Conservation (phyloP, 2,888 invertebrate genomes). For the Bombylius major region DNA sequence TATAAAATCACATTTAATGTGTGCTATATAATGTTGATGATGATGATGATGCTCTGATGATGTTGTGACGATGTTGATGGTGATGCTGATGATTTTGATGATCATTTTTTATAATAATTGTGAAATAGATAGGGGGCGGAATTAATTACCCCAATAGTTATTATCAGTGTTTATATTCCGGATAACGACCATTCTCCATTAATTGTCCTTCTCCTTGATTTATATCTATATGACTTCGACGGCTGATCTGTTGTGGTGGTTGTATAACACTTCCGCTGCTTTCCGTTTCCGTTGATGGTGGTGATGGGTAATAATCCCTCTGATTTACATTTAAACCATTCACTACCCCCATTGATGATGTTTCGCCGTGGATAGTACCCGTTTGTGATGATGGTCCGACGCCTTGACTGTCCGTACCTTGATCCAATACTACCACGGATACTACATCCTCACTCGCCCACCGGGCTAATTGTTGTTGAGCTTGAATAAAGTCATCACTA, state of each 20-base stretch:
- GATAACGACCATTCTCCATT: conserved; percentile 51
- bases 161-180: conserved; percentile 67
- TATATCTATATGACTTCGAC: conserved; percentile 25
- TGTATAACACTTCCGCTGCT: conserved; percentile 42
- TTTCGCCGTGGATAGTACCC: conserved; percentile 37
- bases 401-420: conserved; percentile 36
- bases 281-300: conserved; percentile 41
- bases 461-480: conserved; percentile 91
- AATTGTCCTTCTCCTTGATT: conserved; percentile 39
- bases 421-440: conserved; percentile 44
- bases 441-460: conserved; percentile 83
- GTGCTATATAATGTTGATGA: no score
- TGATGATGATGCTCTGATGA: no score
- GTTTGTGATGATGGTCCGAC: conserved; percentile 41
- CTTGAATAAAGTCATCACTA: conserved; percentile 96
- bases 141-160: conserved; percentile 20
- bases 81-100: no score
- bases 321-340: conserved; percentile 39
- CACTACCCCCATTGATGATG: conserved; percentile 23
- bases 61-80: no score
- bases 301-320: conserved; percentile 39
- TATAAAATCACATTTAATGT: background rate
- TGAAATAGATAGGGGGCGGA: conserved; percentile 8
- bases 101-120: no score
- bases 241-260: conserved; percentile 23